These are phyloP conservation scores for Lithophane socia DNA, from an alignment of 2,888 invertebrate genomes.

Conservation along the genomic window DNA sequence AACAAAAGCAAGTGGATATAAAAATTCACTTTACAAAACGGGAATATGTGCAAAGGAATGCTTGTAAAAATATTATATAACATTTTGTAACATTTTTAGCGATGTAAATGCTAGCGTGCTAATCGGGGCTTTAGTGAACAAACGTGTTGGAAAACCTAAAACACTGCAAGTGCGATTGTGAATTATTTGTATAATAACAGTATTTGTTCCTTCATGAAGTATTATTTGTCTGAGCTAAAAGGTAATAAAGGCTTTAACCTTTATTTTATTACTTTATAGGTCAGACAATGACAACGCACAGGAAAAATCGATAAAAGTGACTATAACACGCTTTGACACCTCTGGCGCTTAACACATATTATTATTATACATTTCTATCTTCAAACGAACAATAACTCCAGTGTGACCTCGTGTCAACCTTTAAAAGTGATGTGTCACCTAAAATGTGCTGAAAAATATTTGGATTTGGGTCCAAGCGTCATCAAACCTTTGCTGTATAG, in stretches of 20 bases:
- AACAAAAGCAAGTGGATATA: constrained; percentile 47
- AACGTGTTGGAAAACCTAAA: constrained; percentile 51
- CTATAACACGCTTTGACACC: constrained; percentile 23
- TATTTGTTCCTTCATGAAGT: constrained; percentile 38
- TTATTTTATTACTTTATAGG: too few species aligned
- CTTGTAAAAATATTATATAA: constrained; percentile 9
- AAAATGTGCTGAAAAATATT: constrained; percentile 55
- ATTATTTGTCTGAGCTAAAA: constrained; percentile 10
- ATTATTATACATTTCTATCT: constrained; percentile 50
- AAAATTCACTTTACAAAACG: constrained; percentile 35
- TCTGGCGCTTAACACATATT: constrained; percentile 39
- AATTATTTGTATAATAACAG: constrained; percentile 49
- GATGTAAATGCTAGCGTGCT: constrained; percentile 48
- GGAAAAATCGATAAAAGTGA: constrained; percentile 31
- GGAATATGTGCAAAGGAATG: constrained; percentile 38
- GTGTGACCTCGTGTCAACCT: constrained; percentile 56
- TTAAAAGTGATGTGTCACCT: constrained; percentile 56
- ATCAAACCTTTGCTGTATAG: constrained; percentile 56
- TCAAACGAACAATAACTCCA: constrained; percentile 50
- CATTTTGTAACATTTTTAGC: constrained; percentile 22
- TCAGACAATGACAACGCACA: constrained; percentile 10
- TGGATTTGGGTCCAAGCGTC: constrained; percentile 49
- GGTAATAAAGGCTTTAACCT: background rate
- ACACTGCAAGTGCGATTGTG: constrained; percentile 52
- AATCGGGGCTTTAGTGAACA: constrained; percentile 24